A percentile compares a stretch with the other conserved stretches of the same genome.
phyloP scores from a whole-genome alignment of 35 echinoderm and acorn worm genomes.

The Lytechinus variegatus region DNA sequence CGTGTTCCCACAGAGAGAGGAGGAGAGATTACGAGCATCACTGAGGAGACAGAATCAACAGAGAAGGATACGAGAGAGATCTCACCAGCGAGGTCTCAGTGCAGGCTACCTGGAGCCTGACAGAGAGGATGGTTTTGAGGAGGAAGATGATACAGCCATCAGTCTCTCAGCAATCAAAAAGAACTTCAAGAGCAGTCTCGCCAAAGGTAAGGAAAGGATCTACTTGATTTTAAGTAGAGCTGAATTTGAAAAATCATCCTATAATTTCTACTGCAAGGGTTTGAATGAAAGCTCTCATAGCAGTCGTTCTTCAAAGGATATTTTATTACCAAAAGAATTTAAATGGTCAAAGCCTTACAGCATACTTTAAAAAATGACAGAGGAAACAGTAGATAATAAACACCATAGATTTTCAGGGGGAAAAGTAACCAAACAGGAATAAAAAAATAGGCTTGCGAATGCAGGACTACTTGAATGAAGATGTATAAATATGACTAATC shows the following conservation, averaged over 20 bases:
- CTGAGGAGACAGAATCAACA: conserved; percentile 90
- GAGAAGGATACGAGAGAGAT: conserved; percentile 80
- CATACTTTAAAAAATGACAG: no score
- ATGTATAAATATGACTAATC: no score
- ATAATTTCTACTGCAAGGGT: no score
- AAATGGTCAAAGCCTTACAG: neutral
- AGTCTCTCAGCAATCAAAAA: conserved; percentile 96
- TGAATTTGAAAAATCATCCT: neutral
- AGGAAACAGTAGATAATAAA: no score
- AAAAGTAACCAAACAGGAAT: no score
- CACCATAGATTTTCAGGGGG: no score
- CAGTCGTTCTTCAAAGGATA: neutral
- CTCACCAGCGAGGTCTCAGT: conserved; percentile 79
- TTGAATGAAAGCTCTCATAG: neutral
- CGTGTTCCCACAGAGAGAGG: conserved; percentile 78
- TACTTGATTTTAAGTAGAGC: no score
- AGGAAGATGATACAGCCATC: conserved; percentile 83
- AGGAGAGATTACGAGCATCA: conserved; percentile 79
- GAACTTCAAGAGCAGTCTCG: conserved; percentile 75
- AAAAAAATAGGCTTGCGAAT: no score
- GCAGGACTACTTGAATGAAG: no score
- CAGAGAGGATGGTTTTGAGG: conserved; percentile 75
- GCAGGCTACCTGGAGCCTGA: conserved; percentile 91
- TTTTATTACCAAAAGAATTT: neutral
- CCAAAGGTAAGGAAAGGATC: conserved; percentile 31